Evolutionary conservation across 2,113 vertebrate genomes (phyloP).

Genomic region (Petrocephalus zakoni): DNA sequence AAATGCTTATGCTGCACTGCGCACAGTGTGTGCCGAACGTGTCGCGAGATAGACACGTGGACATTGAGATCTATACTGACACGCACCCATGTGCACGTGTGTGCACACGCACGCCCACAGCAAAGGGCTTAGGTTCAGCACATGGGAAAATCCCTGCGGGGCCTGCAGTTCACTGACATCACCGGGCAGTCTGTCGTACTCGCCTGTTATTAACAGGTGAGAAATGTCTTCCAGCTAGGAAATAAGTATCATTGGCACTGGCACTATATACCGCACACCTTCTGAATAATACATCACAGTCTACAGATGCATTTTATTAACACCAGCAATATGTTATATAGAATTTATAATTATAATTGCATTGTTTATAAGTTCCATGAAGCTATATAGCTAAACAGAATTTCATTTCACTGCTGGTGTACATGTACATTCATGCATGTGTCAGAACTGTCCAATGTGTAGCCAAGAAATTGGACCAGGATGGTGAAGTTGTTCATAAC

Average conservation of each 20-base stretch:
- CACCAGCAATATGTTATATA: not conserved
- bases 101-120: not conserved
- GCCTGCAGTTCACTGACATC: conserved; percentile 5
- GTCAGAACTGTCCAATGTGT: not conserved
- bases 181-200: conserved; percentile 3
- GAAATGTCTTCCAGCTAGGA: conserved; percentile 5
- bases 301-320: not conserved
- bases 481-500: not conserved
- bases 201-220: not conserved
- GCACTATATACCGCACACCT: not conserved
- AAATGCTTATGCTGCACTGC: not conserved
- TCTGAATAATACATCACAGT: not conserved
- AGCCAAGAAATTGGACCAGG: not conserved
- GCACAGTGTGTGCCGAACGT: not conserved
- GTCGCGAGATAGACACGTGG: not conserved
- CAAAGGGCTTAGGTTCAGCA: not conserved
- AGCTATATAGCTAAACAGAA: not conserved
- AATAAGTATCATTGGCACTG: not conserved
- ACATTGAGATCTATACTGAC: not conserved
- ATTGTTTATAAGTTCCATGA: not conserved
- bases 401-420: not conserved
- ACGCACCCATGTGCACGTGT: conserved; percentile 7
- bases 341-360: not conserved
- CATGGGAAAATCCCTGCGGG: not conserved
- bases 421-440: not conserved